phyloP scores from a whole-genome alignment of 2,888 invertebrate genomes.

The Drosophila conformis region DNA sequence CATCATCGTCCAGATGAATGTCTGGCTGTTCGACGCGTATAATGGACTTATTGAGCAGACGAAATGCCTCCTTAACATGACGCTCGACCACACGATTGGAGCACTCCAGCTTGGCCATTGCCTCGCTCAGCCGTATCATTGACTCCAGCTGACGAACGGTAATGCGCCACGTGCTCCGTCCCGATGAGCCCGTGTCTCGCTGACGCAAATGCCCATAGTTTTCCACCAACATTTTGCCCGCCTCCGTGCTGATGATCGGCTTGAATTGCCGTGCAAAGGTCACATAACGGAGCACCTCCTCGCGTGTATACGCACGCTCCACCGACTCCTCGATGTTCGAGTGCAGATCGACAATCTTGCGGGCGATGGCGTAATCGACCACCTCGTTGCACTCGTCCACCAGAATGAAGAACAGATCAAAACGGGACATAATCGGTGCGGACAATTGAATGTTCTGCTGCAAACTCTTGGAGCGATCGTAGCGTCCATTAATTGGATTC shows the following conservation, averaged over 20 bases:
- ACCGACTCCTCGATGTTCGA: conserved; percentile 92
- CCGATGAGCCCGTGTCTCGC: conserved; percentile 90
- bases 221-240: conserved; percentile 93
- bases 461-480: conserved; percentile 96
- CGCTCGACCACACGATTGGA: conserved; percentile 93
- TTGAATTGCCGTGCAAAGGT: conserved; percentile 98
- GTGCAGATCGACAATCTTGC: conserved; percentile 97
- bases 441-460: conserved; percentile 97
- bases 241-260: conserved; percentile 93
- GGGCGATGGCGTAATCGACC: conserved; percentile 98
- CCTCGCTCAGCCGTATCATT: conserved; percentile 98
- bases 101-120: conserved; percentile 98
- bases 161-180: conserved; percentile 95
- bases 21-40: conserved; percentile 99
- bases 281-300: conserved; percentile 97
- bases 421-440: conserved; percentile 99
- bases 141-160: conserved; percentile 98
- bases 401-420: conserved; percentile 99
- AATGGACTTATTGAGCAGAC: conserved; percentile 97
- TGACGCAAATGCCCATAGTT: conserved; percentile 95
- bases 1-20: conserved; percentile 95
- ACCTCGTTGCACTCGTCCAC: conserved; percentile 98
- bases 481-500: conserved; percentile 98
- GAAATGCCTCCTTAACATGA: conserved; percentile 96
- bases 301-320: conserved; percentile 92